A percentile compares a stretch with the other conserved stretches of the same genome.
These are phyloP conservation scores for Digitonthophagus gazella DNA, from an alignment of 2,888 invertebrate genomes.

Conservation along the genomic window DNA sequence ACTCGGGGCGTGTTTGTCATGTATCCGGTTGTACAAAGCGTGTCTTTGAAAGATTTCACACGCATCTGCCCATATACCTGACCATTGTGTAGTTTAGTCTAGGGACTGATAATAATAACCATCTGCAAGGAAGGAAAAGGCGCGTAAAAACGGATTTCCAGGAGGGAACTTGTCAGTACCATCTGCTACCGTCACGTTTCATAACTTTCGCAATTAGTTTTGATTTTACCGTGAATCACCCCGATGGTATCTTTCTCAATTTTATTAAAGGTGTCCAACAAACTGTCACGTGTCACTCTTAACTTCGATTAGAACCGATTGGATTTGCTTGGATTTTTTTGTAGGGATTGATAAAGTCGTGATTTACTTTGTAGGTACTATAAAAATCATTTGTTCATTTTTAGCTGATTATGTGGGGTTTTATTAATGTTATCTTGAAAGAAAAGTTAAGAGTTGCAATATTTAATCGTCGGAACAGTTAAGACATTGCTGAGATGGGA, in stretches of 20 bases:
- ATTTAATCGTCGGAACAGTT: not conserved
- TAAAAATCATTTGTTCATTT: not conserved
- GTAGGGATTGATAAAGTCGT: not conserved
- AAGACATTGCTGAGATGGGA: not conserved
- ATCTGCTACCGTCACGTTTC: not conserved
- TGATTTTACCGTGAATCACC: no score
- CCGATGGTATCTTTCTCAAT: not conserved
- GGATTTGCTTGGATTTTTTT: not conserved
- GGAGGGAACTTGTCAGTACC: not conserved
- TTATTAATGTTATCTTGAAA: not conserved
- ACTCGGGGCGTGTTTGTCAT: not conserved
- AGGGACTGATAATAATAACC: not conserved
- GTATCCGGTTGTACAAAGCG: not conserved
- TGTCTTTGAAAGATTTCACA: no score
- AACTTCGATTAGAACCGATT: not conserved
- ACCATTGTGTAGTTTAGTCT: not conserved
- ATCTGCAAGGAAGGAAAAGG: not conserved
- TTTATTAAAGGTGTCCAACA: not conserved
- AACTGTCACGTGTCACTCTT: not conserved
- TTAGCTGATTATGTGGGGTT: not conserved
- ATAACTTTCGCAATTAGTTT: not conserved
- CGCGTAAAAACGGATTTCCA: no score
- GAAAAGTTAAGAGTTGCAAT: not conserved
- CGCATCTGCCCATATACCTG: not conserved
- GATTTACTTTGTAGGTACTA: not conserved